Base-by-base conservation (phyloP, 1,140 invertebrate genomes). In the Solenopsis invicta region DNA sequence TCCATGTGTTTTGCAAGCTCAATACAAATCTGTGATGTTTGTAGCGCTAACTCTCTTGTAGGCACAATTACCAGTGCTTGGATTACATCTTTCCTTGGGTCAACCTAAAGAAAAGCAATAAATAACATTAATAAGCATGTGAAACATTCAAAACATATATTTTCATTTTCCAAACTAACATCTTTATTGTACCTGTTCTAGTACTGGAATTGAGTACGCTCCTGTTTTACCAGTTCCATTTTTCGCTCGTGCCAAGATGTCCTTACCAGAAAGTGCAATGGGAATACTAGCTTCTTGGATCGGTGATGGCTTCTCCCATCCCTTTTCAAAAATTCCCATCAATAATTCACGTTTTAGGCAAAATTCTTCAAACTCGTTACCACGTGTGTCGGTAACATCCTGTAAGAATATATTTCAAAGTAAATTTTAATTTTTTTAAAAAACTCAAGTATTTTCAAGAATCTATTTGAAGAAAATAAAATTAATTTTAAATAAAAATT, bases 321-420 rank as follows among this genome's bases (percentile, higher is more conserved):
- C 99, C 96, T 99, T 99, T 95, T 99, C 99, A 95, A 99, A 99
- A 94, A 99, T 99, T 89, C 99, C 99, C 99, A 99, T 99, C 85
- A 99, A 96, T 91, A 99, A 96, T 96, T 99, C 98, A 93, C 99
- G 96, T 96, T 99, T 99, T 82, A 99, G 96, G 95, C 99, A 99
- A 96, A 99, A 99, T 95, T 99, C 99, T 96, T 99, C 99, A 96
- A 99, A 99, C 95, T 99, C 99, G 96, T 99, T 99, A 92, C 99
- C 99, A 96, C 99, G 98, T 93, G 99, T 99, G 95, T 99, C 98
- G 89, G 99, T 99, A 89, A 99, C 99, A 98, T 99, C 99, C 99
- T 99, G 93, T 50, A 95, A 94, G 67, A 74, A 74, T 69, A 24
- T 10, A 48, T 5, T 80, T 81, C 77, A 71, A 76, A 59, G 76